Conservation (phyloP, 1,140 invertebrate genomes). For the Rhynchophorus ferrugineus region DNA sequence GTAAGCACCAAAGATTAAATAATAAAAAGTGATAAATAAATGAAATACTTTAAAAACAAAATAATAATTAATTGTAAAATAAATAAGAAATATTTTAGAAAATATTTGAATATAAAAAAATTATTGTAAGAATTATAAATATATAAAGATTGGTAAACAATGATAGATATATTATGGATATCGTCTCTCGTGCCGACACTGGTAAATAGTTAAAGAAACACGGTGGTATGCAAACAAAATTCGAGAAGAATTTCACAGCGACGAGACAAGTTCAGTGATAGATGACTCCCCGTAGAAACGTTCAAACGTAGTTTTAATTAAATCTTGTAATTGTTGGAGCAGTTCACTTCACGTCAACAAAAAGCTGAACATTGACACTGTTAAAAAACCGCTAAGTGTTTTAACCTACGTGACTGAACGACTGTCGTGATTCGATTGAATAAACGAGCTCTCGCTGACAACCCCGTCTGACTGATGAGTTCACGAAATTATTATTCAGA, state of each 20-base stretch:
- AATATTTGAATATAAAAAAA: no score
- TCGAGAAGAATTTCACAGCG: conserved; percentile 33
- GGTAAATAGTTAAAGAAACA: not conserved
- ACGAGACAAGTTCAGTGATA: conserved; percentile 39
- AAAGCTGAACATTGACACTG: conserved; percentile 28
- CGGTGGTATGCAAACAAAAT: conserved; percentile 33
- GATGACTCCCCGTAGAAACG: conserved; percentile 39
- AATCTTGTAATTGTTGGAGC: conserved; percentile 42
- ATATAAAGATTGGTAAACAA: not conserved
- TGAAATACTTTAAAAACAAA: no score
- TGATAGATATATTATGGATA: not conserved
- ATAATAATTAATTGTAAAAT: no score
- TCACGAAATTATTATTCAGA: conserved; percentile 10
- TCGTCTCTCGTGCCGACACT: not conserved
- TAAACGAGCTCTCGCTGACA: conserved; percentile 23
- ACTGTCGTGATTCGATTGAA: conserved; percentile 32
- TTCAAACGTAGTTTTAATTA: conserved; percentile 42
- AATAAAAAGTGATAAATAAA: no score
- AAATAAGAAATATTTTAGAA: no score
- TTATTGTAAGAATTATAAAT: no score
- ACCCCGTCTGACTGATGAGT: not conserved
- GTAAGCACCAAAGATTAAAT: no score
- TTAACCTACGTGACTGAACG: conserved; percentile 30
- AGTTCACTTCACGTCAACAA: conserved; percentile 29
- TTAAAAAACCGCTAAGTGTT: conserved; percentile 31